Evolutionary conservation across 2,113 vertebrate species (phyloP).

Genomic region (Pseudopipra pipra): DNA sequence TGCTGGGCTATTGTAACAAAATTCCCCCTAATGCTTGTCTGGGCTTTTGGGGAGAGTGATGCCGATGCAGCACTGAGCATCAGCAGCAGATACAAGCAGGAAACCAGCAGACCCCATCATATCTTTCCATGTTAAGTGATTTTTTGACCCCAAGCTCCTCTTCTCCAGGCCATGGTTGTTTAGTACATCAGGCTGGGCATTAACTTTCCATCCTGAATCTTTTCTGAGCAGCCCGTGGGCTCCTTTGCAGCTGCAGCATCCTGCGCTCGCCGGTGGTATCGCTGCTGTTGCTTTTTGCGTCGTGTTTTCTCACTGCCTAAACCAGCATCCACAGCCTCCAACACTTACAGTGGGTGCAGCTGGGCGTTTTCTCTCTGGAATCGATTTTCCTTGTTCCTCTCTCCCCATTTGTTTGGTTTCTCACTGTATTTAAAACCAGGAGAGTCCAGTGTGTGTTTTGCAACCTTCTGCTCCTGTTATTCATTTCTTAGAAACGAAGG

Average conservation of each 20-base stretch:
- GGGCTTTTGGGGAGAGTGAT: background rate
- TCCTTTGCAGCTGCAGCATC: background rate
- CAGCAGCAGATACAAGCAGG: background rate
- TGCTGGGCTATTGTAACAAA: background rate
- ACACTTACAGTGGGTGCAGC: background rate
- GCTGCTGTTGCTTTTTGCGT: background rate
- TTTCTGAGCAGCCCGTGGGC: background rate
- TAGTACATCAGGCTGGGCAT: fast-evolving
- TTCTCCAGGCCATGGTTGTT: background rate
- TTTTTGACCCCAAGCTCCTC: background rate
- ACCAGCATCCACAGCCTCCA: background rate
- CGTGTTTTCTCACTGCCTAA: background rate
- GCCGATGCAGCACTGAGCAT: background rate
- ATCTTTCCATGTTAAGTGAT: background rate
- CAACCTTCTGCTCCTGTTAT: background rate
- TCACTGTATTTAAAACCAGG: background rate
- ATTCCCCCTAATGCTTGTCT: background rate
- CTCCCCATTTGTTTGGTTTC: background rate
- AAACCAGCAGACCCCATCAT: background rate
- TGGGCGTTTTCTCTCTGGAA: background rate
- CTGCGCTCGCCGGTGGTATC: fast-evolving
- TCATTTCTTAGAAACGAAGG: conserved; percentile 13
- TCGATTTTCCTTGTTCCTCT: background rate
- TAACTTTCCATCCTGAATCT: background rate
- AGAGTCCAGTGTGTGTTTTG: background rate